Base-by-base conservation (phyloP, 2,888 invertebrate species). In the Blera fallax region DNA sequence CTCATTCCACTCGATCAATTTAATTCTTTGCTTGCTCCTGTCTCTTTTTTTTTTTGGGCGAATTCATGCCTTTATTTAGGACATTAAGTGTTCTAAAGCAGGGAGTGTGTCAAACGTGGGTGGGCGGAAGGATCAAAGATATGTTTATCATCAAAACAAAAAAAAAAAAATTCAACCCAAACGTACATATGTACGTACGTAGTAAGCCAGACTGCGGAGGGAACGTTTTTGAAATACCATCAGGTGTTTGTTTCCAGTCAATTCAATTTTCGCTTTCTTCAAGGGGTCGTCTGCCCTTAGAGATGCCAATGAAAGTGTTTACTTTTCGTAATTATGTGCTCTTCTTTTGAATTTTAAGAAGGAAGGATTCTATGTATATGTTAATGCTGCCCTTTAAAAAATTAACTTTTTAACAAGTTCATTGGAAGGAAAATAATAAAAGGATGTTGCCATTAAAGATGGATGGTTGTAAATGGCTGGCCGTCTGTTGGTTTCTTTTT, bases 1-100 rank as follows among this genome's bases (percentile, higher is more conserved):
- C 32, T 64, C 48, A 64, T 34, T 64, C 64, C 64, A 64, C 34
- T 21, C 67, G 16, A 52, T 67, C 37, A 52, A 37, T 14, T 67
- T 67, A 24, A 50, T 65, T 65, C 48, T 37, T 50, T 34, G 14
- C 34, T 21, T 5, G 24, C 6, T 14, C 48, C n/a, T 24, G n/a
- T 21, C 7, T 21, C 3, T 21, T 48, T 21, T 29, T 21, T 1
- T 21, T 48, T 21, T 29, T 2, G 6, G 6, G 16, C 7, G 29
- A 21, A 32, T 48, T 21, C 21, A 10, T 65, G 16, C 18, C n/a
- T 5, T 6, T 6, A 40, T 34, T 34, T 34, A 34, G 34, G 11
- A 11, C 11, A 10, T 40, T 24, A 14, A 14, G 40, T 24, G 21
- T n/a, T 58, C 14, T 37, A 21, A 58, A 18, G 18, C n/a, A n/a